Base-by-base conservation (phyloP, 2,888 invertebrate genomes). In the Antheraea yamamai region DNA sequence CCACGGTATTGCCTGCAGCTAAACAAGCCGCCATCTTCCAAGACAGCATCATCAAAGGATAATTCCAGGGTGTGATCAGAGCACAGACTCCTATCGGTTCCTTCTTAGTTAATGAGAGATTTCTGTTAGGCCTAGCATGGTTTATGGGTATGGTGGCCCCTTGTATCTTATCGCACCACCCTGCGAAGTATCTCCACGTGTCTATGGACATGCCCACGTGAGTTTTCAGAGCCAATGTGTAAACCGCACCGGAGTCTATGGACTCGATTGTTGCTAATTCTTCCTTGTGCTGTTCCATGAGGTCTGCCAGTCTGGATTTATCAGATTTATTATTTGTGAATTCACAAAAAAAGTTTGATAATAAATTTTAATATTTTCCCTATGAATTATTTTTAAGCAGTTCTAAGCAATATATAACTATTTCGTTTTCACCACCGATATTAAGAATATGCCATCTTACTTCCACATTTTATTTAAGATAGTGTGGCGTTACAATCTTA, bases 21-120 rank as follows among this genome's bases (percentile, higher is more conserved):
- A 99, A 95, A 86, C 99, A 99, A 4, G 99, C 98, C 0, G 99
- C 99, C 98, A 99, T 98, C 91, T 99, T 99, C 99, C 99, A 99
- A 0, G 98, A 98, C 18, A 99, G 92, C 99, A 99, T 99, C 99
- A 99, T 99, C 16, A 99, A 94, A 0, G 99, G 99, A 89, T 99
- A 99, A 91, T 99, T 99, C 99, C 99, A 99, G 0, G 99, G 99
- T 0, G 99, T 99, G 23, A 99, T 96, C 23, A 99, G 93, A 0
- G 97, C 99, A 84, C 98, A 98, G 4, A 99, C 99, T 0, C 98
- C 99, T 78, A 99, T 97, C 0, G 99, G 98, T 89, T 99, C 99
- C 80, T 97, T 97, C 85, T 96, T 97, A 0, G 99, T 99, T 81
- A 98, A 96, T 0, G 98, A 97, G 2, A 99, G 92, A 87, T 99